Evolutionary conservation across 2,888 invertebrate genomes (phyloP), one percentile per base, ranked within the genome.

Genomic region (Gymnocheta viridis): DNA sequence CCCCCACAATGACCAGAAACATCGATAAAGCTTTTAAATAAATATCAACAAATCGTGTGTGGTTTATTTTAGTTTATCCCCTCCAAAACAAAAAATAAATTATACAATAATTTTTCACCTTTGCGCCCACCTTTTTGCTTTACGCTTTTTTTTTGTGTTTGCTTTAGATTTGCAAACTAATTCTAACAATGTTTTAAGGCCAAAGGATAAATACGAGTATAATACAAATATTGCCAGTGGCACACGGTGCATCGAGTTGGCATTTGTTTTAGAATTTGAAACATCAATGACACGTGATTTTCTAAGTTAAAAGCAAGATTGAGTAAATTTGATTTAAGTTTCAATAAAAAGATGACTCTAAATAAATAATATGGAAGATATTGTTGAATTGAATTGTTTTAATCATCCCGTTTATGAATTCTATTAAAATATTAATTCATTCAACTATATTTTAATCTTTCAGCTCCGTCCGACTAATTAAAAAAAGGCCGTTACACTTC

Each of bases 1-100:
- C 3, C 44, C 62, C 38, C 29, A 66, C 66, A 51, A 60, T 78
- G 35, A 29, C 70, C 70, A 66, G 44, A 72, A 80, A 73, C 67
- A 81, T 81, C 73, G 77, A 84, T 81, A 84, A 60, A 81, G 41
- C 67, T 73, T 77, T 80, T 77, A 81, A 81, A 84, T 69, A 81
- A 84, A 84, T 81, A 84, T 81, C 69, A 84, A 78, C 84, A 84
- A 84, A 78, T 74, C 69, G 84, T 81, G 32, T 81, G 60, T 73
- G 74, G 72, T 69, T 69, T 67, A 32, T n/a, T 24, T 78, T 73
- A 49, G 67, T 74, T 79, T 69, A 54, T 41, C 24, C 17, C 56
- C 29, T 29, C 5, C 19, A 19, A 49, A 6, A 49, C 1, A 24
- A 51, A 24, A 24, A 51, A 51, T 2, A 24, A 51, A 24, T 12